Conservation (phyloP, 1,140 invertebrate species). For the Drosophila sulfurigaster region DNA sequence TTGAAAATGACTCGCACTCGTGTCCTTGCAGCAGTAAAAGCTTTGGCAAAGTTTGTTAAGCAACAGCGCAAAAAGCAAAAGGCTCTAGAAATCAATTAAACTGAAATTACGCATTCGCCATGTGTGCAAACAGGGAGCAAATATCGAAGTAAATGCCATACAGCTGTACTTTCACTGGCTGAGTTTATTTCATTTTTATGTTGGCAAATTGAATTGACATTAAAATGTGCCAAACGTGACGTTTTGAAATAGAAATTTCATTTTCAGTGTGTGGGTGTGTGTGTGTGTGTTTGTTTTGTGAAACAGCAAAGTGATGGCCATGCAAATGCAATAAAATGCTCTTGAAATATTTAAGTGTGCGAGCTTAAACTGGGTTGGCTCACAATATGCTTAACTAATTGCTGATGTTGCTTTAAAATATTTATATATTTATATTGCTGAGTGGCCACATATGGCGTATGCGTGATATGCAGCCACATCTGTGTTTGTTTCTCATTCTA, state of each 20-base stretch:
- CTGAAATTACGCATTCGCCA: slow-evolving; percentile 81
- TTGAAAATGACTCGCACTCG: slow-evolving; percentile 44
- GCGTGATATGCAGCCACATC: slow-evolving; percentile 52
- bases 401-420: slow-evolving; percentile 59
- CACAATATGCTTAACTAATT: slow-evolving; percentile 35
- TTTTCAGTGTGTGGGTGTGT: neutral
- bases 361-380: neutral
- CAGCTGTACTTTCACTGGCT: neutral
- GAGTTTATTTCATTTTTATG: slow-evolving; percentile 61
- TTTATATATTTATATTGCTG: slow-evolving; percentile 60
- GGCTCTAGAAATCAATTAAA: slow-evolving; percentile 76
- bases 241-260: slow-evolving; percentile 14
- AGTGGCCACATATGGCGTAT: slow-evolving; percentile 68
- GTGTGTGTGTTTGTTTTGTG: neutral
- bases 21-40: slow-evolving; percentile 62
- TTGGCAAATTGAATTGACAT: slow-evolving; percentile 65
- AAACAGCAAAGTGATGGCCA: neutral
- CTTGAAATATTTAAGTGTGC: neutral
- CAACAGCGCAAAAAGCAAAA: slow-evolving; percentile 52
- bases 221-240: slow-evolving; percentile 68
- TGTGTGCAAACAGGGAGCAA: slow-evolving; percentile 64
- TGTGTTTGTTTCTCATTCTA: slow-evolving; percentile 36
- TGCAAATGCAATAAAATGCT: neutral
- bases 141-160: neutral
- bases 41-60: slow-evolving; percentile 65